phyloP scores from a whole-genome alignment of 2,888 invertebrate species.

The Pilophorus perplexus region DNA sequence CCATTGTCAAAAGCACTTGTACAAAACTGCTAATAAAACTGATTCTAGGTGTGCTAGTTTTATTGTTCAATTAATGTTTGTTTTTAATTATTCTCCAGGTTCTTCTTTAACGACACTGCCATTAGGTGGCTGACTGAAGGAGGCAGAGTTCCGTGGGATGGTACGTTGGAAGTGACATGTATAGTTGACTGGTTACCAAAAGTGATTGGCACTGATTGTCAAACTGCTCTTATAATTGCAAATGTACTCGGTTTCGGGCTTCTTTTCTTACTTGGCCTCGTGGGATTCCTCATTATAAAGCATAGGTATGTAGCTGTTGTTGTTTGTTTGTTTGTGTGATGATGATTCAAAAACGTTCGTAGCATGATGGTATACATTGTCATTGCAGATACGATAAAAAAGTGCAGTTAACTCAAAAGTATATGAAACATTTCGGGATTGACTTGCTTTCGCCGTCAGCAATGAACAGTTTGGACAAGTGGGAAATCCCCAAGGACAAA shows the following conservation, averaged over 20 bases:
- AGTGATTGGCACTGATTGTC: constrained; percentile 67
- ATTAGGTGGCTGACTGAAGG: constrained; percentile 66
- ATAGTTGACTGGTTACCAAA: constrained; percentile 66
- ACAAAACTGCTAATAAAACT: too few species aligned
- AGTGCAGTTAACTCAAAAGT: constrained; percentile 63
- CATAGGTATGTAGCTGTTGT: constrained; percentile 54
- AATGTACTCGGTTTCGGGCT: constrained; percentile 62
- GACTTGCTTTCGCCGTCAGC: constrained; percentile 55
- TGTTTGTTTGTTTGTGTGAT: neutral
- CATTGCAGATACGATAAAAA: constrained; percentile 64
- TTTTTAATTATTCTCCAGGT: too few species aligned
- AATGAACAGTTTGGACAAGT: constrained; percentile 61
- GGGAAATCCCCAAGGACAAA: constrained; percentile 81
- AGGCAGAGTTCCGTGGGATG: constrained; percentile 66
- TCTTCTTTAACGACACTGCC: constrained; percentile 50
- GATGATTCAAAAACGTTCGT: neutral
- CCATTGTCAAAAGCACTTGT: too few species aligned
- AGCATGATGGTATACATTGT: too few species aligned
- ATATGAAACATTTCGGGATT: constrained; percentile 69
- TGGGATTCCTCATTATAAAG: constrained; percentile 65
- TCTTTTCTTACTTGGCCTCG: constrained; percentile 58
- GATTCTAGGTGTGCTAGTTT: too few species aligned
- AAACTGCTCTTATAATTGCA: constrained; percentile 66
- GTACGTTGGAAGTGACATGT: constrained; percentile 62
- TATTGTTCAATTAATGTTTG: too few species aligned